Evolutionary conservation across 2,113 vertebrate genomes (phyloP).

Genomic region (Carlito syrichta): DNA sequence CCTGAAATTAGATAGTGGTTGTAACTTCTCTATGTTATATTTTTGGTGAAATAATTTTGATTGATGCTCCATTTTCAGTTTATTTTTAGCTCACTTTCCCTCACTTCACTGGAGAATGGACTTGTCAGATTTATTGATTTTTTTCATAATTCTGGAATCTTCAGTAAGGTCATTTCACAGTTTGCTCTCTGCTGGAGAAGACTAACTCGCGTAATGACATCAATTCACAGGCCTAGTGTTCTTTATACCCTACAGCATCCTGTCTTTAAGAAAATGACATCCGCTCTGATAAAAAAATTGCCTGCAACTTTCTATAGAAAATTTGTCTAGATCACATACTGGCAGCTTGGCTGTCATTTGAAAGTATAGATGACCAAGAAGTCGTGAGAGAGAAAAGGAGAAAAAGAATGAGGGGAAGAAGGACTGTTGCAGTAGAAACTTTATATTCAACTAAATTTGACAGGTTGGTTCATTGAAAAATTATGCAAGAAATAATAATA

Average conservation of each 20-base stretch:
- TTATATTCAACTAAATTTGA: background rate
- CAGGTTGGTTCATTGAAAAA: background rate
- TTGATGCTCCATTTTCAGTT: background rate
- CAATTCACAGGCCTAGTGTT: background rate
- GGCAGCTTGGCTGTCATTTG: background rate
- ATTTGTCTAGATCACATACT: background rate
- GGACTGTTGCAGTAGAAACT: background rate
- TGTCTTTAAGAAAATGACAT: background rate
- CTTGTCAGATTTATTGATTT: slow-evolving; percentile 17
- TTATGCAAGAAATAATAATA: background rate
- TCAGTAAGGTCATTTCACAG: background rate
- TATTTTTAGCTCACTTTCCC: background rate
- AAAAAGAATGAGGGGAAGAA: background rate
- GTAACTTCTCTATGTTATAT: background rate
- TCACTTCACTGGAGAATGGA: background rate
- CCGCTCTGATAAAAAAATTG: background rate
- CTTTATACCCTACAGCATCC: background rate
- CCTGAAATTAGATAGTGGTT: background rate
- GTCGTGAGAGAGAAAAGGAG: background rate
- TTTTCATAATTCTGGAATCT: background rate
- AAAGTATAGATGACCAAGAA: background rate
- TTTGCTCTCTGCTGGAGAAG: background rate
- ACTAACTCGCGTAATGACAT: background rate
- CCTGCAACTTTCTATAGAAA: background rate
- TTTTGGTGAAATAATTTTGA: background rate